Evolutionary conservation across 2,797 vertebrate species (phyloP).

Genomic region (Coracias cyanogaster): DNA sequence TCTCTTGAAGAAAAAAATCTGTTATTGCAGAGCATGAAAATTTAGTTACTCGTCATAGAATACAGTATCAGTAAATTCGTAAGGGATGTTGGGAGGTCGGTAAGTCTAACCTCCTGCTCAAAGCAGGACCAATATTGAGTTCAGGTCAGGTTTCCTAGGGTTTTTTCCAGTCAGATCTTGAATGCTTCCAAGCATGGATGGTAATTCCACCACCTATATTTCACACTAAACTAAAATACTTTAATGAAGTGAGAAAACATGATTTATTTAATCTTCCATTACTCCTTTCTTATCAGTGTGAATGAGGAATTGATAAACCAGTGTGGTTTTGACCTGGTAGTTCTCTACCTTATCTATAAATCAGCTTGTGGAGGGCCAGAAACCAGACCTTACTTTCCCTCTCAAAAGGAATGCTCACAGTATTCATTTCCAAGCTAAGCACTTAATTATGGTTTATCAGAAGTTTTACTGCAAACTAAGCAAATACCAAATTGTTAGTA

Average conservation of each 20-base stretch:
- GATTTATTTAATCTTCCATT: not conserved
- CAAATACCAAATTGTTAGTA: conserved; percentile 2
- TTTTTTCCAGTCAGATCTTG: not conserved
- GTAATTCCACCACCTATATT: not conserved
- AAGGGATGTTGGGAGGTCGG: not conserved
- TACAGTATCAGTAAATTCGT: not conserved
- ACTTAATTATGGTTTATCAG: conserved; percentile 27
- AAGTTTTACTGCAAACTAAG: conserved; percentile 19
- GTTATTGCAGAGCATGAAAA: not conserved
- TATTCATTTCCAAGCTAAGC: not conserved
- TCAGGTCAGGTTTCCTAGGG: not conserved
- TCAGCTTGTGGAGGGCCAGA: not conserved
- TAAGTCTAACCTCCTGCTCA: not conserved
- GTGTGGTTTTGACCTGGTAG: not conserved
- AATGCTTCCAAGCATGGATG: not conserved
- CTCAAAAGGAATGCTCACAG: not conserved
- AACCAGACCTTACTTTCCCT: not conserved
- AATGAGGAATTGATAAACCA: conserved; percentile 14
- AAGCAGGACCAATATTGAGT: not conserved
- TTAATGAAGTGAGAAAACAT: not conserved
- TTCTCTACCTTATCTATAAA: not conserved
- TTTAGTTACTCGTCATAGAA: not conserved
- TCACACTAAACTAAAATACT: not conserved
- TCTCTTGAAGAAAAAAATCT: too few relatives aligned
- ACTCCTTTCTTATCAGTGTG: not conserved